Conservation (phyloP, 2,113 vertebrate species). For the Planiliza haematocheilus region DNA sequence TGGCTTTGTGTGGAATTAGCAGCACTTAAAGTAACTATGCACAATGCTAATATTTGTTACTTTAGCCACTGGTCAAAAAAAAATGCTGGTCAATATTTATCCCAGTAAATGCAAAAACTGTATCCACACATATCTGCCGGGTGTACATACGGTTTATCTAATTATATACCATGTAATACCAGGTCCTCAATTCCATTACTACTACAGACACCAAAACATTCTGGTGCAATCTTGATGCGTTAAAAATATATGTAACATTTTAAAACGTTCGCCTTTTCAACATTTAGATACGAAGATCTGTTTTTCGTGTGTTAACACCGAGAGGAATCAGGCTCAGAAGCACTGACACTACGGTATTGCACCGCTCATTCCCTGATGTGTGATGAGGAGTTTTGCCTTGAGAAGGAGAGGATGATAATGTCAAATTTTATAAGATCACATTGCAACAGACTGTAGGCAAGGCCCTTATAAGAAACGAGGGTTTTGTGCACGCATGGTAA, state of each 20-base stretch:
- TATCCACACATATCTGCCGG: background rate
- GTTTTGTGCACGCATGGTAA: conserved; percentile 38
- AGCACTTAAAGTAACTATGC: background rate
- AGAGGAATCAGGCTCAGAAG: conserved; percentile 19
- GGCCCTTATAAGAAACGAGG: conserved; percentile 21
- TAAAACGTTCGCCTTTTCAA: conserved; percentile 20
- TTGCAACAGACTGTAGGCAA: conserved; percentile 23
- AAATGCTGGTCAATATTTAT: background rate
- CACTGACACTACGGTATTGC: background rate
- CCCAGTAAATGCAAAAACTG: background rate
- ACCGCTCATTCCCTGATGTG: conserved; percentile 16
- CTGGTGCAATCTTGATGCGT: conserved; percentile 14
- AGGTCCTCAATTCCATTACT: background rate
- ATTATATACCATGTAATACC: background rate
- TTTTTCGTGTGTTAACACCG: conserved; percentile 34
- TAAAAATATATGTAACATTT: conserved; percentile 19
- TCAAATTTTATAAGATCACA: conserved; percentile 41
- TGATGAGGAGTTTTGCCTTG: conserved; percentile 10
- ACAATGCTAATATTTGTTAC: conserved; percentile 1
- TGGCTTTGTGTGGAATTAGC: conserved; percentile 1
- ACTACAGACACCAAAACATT: background rate
- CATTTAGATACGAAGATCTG: conserved; percentile 8
- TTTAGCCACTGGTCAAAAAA: background rate
- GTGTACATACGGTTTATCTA: background rate
- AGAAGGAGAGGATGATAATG: conserved; percentile 14